Evolutionary conservation across 2,113 vertebrate genomes (phyloP).

Genomic region (Ceyx margarethae): DNA sequence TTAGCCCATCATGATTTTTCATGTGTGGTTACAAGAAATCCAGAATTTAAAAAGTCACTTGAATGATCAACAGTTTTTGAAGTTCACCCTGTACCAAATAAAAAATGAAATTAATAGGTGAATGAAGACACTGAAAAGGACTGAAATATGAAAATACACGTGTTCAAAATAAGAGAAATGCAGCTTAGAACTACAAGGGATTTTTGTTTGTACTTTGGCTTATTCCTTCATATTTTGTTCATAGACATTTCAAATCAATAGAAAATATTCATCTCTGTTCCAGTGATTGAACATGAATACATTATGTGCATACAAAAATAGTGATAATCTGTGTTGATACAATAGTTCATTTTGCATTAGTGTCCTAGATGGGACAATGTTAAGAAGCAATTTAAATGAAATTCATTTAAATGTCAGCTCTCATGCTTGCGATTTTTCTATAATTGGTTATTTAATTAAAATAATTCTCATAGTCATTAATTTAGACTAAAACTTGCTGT

Average conservation of each 20-base stretch:
- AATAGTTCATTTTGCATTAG: constrained; percentile 99
- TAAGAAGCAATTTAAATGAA: constrained; percentile 99
- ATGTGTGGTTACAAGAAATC: neutral
- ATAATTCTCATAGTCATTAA: constrained; percentile 99
- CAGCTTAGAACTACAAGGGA: constrained; percentile 40
- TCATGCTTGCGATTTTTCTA: constrained; percentile 99
- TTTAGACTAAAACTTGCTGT: constrained; percentile 99
- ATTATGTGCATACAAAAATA: constrained; percentile 81
- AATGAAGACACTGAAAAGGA: neutral
- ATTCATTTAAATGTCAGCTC: constrained; percentile 99
- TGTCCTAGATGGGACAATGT: constrained; percentile 99
- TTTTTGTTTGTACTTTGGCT: constrained; percentile 66
- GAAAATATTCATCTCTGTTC: constrained; percentile 79
- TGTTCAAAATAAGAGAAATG: constrained; percentile 36
- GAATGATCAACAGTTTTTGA: neutral
- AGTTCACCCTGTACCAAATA: neutral
- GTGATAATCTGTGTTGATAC: constrained; percentile 93
- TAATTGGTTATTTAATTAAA: constrained; percentile 99
- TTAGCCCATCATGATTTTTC: neutral
- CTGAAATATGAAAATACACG: neutral
- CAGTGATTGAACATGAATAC: constrained; percentile 82
- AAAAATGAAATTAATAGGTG: neutral
- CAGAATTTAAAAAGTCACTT: neutral
- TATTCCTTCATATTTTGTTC: constrained; percentile 71
- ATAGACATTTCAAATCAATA: constrained; percentile 80